A percentile compares a stretch with the other conserved stretches of the same genome.
Conservation (phyloP, 2,888 invertebrate species). For the Hirudinaria manillensis region DNA sequence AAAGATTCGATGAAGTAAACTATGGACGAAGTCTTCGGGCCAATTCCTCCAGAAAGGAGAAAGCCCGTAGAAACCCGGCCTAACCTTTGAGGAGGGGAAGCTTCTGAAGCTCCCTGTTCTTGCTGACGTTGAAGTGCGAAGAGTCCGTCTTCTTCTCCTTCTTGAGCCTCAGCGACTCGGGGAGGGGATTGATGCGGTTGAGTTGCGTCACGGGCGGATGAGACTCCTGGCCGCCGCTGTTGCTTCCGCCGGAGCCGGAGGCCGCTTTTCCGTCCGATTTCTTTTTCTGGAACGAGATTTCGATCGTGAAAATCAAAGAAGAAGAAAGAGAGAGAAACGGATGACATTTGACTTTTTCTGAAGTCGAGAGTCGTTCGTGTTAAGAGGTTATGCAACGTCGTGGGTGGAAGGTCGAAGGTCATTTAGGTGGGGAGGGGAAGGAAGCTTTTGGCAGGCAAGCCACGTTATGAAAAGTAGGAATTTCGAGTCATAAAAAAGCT, state of each 20-base stretch:
- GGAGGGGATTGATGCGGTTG: constrained; percentile 65
- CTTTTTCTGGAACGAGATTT: constrained; percentile 15
- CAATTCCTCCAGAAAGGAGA: too few relatives aligned
- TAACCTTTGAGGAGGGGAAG: constrained; percentile 85
- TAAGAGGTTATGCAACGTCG: too few relatives aligned
- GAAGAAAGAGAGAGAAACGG: background rate
- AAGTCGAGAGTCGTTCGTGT: too few relatives aligned
- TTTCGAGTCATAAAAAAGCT: too few relatives aligned
- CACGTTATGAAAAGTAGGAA: too few relatives aligned
- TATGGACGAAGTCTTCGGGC: too few relatives aligned
- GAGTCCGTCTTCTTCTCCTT: constrained; percentile 84
- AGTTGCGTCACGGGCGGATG: constrained; percentile 74
- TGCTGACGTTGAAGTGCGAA: constrained; percentile 84
- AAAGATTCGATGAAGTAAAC: too few relatives aligned
- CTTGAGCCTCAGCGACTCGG: constrained; percentile 67
- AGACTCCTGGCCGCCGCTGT: constrained; percentile 45
- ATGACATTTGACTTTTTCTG: background rate
- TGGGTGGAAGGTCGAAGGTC: too few relatives aligned
- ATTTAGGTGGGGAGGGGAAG: too few relatives aligned
- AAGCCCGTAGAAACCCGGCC: too few relatives aligned
- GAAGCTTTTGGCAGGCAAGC: too few relatives aligned
- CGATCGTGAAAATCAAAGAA: background rate
- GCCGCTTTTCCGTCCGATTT: constrained; percentile 8
- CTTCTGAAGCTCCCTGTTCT: constrained; percentile 85
- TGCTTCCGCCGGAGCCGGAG: background rate